Evolutionary conservation across 2,797 vertebrate genomes (phyloP).

Genomic region (Catostomus latipinnis): DNA sequence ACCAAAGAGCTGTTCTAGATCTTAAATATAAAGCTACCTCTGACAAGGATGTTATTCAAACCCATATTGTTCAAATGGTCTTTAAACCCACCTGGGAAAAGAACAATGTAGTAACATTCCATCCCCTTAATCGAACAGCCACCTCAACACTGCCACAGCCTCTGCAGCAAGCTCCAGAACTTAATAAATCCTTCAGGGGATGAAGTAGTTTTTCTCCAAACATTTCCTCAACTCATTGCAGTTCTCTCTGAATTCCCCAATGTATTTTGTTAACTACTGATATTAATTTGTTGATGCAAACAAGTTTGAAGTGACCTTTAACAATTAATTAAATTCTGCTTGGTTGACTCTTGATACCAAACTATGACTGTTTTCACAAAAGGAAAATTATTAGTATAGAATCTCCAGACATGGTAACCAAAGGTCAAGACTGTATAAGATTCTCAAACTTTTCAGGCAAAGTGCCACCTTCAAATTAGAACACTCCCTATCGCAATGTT

Average conservation of each 20-base stretch:
- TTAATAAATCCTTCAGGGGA: neutral
- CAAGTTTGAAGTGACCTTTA: slow-evolving; percentile 24
- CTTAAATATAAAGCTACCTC: neutral
- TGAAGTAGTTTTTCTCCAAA: neutral
- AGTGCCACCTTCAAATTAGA: no score
- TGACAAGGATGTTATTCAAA: neutral
- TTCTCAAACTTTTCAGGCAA: no score
- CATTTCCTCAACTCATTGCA: neutral
- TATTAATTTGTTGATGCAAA: neutral
- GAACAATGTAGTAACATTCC: neutral
- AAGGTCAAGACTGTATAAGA: slow-evolving; percentile 7
- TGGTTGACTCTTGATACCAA: slow-evolving; percentile 64
- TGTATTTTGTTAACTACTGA: neutral
- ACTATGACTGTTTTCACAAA: slow-evolving; percentile 71
- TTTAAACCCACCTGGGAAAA: neutral
- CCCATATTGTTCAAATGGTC: neutral
- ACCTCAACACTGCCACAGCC: neutral
- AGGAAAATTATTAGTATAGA: slow-evolving; percentile 37
- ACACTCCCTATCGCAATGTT: no score
- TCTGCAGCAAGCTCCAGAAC: neutral
- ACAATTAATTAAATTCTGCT: slow-evolving; percentile 58
- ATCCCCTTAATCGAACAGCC: neutral
- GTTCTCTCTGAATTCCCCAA: neutral
- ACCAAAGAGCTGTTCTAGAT: neutral
- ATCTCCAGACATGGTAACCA: neutral